phyloP scores from a whole-genome alignment of 1,140 invertebrate genomes.

The Drosophila albomicans region DNA sequence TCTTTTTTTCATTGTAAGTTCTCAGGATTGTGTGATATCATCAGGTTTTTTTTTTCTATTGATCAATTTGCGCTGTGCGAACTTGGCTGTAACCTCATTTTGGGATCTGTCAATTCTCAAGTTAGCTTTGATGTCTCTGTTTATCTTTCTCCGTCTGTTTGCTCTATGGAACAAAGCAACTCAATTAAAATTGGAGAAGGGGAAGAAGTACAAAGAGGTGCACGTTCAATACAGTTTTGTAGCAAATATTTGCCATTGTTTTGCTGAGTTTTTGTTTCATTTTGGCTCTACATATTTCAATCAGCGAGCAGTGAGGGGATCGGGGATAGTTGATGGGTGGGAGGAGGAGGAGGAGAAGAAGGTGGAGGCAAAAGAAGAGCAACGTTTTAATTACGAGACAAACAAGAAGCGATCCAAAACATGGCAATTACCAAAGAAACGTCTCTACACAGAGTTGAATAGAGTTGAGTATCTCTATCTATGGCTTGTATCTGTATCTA shows the following conservation, averaged over 20 bases:
- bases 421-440: conserved; percentile 64
- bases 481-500: conserved; percentile 33
- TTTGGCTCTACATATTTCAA: conserved; percentile 66
- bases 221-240: conserved; percentile 25
- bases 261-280: conserved; percentile 34
- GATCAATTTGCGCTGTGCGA: background rate
- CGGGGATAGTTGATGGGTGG: too few species aligned
- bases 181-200: conserved; percentile 58
- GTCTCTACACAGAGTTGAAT: background rate
- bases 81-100: conserved; percentile 10
- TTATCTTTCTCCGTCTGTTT: conserved; percentile 16
- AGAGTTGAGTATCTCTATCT: conserved; percentile 19
- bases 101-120: conserved; percentile 2
- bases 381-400: conserved; percentile 67
- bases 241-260: conserved; percentile 77
- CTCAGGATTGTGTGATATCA: conserved; percentile 5
- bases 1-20: too few species aligned
- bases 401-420: conserved; percentile 55
- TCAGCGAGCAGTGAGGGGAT: conserved; percentile 29
- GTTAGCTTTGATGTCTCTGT: conserved; percentile 5
- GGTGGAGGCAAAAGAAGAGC: conserved; percentile 12
- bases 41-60: background rate
- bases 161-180: conserved; percentile 50
- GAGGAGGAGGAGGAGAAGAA: too few species aligned
- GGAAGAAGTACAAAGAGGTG: background rate